These are phyloP conservation scores for Batillaria attramentaria DNA, from an alignment of 1,140 invertebrate species.

Conservation along the genomic window DNA sequence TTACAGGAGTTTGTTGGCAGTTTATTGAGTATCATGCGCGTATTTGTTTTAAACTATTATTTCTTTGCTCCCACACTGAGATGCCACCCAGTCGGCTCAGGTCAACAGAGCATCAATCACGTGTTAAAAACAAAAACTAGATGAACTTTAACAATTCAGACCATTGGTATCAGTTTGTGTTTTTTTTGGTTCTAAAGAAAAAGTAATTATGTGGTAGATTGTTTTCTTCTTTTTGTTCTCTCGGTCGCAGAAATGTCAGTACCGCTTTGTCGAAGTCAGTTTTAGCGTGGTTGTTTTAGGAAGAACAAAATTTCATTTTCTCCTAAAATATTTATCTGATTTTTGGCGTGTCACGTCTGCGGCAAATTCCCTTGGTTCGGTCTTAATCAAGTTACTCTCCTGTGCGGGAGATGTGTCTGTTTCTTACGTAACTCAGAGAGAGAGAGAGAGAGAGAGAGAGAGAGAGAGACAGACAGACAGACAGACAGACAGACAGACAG, in stretches of 20 bases:
- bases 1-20: too few relatives aligned
- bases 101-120: too few relatives aligned
- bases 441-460: not conserved
- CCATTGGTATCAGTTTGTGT: too few relatives aligned
- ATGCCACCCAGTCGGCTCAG: too few relatives aligned
- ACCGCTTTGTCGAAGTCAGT: not conserved
- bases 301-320: too few relatives aligned
- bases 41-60: too few relatives aligned
- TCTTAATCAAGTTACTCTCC: not conserved
- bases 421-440: not conserved
- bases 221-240: not conserved
- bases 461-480: not conserved
- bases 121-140: not conserved
- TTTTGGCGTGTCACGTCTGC: too few relatives aligned
- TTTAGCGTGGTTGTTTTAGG: too few relatives aligned
- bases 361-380: too few relatives aligned
- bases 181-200: not conserved
- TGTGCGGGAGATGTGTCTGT: not conserved
- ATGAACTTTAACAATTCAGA: not conserved
- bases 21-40: too few relatives aligned
- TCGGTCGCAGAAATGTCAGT: not conserved
- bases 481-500: not conserved
- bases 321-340: too few relatives aligned
- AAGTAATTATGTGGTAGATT: not conserved
- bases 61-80: too few relatives aligned